Base-by-base conservation (phyloP, 2,113 vertebrate genomes). In the Hystrix brachyura region DNA sequence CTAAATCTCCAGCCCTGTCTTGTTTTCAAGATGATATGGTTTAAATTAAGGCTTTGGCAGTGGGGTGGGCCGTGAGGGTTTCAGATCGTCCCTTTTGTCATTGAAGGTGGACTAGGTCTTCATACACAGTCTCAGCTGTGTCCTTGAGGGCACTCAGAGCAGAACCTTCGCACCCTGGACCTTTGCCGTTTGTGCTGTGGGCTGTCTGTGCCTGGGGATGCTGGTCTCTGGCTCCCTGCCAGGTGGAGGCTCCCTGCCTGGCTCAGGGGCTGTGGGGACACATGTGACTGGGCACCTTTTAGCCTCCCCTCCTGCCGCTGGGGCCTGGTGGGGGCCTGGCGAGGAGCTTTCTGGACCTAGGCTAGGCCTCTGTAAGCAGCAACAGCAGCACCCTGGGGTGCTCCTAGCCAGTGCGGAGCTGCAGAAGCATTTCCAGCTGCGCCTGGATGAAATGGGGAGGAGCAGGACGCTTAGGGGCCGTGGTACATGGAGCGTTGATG, bases 401-500 rank as follows among this genome's bases (percentile, higher is more conserved):
- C 0, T 5, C 38, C 55, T 27, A 59, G 38, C n/a, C 51, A 25
- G 67, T 59, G 1, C 3, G 27, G 87, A 80, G 23, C 43, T 74
- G 85, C 81, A 38, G 96, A 97, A 95, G 97, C 82, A 97, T 98
- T 97, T 97, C 94, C 84, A 97, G 98, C 38, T 38, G 38, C 2
- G 38, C 38, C 38, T 38, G 38, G 38, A 38, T 38, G 96, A 95
- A 0, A 0, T 85, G 59, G 95, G 88, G 60, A 46, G n/a, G 21
- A 2, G 7, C 7, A 43, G n/a, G 27, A 32, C 32, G 82, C 86
- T 88, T 46, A 88, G 98, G 97, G 38, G 80, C 71, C 83, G 96
- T 93, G 97, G 97, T 97, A 95, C 97, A 93, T 95, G 97, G 98
- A 94, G 96, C 95, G 95, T 98, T 95, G 97, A 97, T 95, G 98